Percentiles rank a stretch among this genome's conserved stretches.
Conservation (phyloP, 2,797 vertebrate species). For the Bucorvus abyssinicus region DNA sequence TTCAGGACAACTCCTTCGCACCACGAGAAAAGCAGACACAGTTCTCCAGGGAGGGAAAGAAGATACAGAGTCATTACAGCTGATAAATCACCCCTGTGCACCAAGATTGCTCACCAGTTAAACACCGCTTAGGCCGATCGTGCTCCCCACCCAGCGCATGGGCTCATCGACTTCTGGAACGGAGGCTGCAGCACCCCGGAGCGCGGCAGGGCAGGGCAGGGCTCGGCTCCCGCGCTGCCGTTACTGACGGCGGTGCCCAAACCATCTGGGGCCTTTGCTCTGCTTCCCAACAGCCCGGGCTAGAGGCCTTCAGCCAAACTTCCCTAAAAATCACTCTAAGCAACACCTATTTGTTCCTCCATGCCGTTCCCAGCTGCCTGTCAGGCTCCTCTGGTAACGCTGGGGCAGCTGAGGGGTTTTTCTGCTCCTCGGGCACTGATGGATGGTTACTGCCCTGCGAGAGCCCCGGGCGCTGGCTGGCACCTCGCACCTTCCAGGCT, state of each 20-base stretch:
- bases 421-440: fast-evolving
- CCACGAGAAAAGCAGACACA: background rate
- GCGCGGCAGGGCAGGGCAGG: background rate
- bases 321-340: background rate
- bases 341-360: no score
- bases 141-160: background rate
- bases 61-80: background rate
- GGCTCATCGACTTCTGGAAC: background rate
- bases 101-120: background rate
- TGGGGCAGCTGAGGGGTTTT: fast-evolving
- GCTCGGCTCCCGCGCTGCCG: background rate
- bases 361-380: fast-evolving
- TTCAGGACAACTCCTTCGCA: background rate
- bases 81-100: background rate
- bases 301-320: background rate
- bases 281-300: fast-evolving
- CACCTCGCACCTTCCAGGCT: background rate
- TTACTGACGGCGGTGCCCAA: fast-evolving
- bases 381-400: background rate
- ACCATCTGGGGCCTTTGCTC: fast-evolving
- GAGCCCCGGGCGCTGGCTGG: background rate
- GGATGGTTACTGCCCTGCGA: fast-evolving
- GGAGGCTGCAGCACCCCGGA: background rate
- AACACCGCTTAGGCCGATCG: background rate
- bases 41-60: background rate